These are phyloP conservation scores for Caligus rogercresseyi DNA, from an alignment of 1,140 invertebrate genomes.

Conservation along the genomic window DNA sequence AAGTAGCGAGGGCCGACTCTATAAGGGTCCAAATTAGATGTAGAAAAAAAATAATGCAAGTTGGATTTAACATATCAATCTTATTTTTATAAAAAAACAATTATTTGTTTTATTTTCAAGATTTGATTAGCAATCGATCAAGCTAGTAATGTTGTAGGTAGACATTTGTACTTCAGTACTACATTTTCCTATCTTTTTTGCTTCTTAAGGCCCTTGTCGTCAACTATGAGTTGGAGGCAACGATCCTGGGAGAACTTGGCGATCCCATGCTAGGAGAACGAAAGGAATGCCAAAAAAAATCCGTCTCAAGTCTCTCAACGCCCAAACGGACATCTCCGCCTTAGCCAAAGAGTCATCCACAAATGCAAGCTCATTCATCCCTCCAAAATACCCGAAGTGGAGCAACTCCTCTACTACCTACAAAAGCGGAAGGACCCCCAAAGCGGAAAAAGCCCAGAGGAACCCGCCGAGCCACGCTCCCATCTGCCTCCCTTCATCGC, in stretches of 20 bases:
- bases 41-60: no score
- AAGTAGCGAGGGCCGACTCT: no score
- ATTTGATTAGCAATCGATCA: no score
- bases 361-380: constrained; percentile 75
- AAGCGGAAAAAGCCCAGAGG: neutral
- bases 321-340: constrained; percentile 54
- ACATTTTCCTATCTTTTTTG: no score
- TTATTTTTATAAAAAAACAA: no score
- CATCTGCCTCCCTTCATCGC: constrained; percentile 13
- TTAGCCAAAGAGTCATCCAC: constrained; percentile 64
- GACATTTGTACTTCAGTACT: no score
- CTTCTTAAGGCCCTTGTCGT: neutral
- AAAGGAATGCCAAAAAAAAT: constrained; percentile 69
- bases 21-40: no score
- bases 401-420: constrained; percentile 77
- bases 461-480: constrained; percentile 25
- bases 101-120: no score
- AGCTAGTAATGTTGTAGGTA: no score
- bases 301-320: constrained; percentile 58
- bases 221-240: constrained; percentile 39
- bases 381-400: constrained; percentile 61
- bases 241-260: constrained; percentile 59
- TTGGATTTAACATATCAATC: no score
- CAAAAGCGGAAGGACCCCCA: constrained; percentile 52
- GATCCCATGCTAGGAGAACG: constrained; percentile 66